Evolutionary conservation across 92 coral and sea anemone genomes (phyloP).

Genomic region (Virgularia gustaviana): DNA sequence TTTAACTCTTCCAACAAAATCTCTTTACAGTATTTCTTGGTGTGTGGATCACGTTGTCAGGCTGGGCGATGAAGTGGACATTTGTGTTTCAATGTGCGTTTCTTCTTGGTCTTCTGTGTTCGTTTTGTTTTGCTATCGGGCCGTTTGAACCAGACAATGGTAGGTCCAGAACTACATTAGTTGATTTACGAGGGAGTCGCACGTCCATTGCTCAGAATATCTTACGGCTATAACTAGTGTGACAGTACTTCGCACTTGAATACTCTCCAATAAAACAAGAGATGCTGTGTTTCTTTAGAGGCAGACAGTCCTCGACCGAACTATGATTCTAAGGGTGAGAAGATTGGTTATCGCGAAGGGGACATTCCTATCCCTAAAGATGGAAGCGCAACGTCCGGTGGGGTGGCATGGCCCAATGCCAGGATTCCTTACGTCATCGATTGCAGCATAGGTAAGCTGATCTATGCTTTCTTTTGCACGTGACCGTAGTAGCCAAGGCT

Average conservation of each 20-base stretch:
- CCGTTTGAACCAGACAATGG: background rate
- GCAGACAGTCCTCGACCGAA: conserved; percentile 20
- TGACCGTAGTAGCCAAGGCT: no score
- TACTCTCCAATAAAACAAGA: no score
- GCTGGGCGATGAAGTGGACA: background rate
- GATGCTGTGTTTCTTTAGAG: background rate
- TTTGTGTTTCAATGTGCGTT: background rate
- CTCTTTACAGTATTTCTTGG: background rate
- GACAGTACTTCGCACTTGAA: no score
- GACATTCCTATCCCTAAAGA: background rate
- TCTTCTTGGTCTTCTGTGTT: background rate
- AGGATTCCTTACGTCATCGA: conserved; percentile 16
- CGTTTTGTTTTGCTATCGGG: background rate
- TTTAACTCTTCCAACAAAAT: no score
- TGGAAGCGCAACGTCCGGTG: conserved; percentile 15
- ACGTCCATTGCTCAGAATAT: no score
- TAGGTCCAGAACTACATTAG: background rate
- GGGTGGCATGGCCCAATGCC: conserved; percentile 16
- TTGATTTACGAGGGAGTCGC: no score
- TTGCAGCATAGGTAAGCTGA: conserved; percentile 41
- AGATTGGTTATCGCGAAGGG: conserved; percentile 2
- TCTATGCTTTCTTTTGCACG: no score
- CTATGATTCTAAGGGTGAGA: conserved; percentile 6
- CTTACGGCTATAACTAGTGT: no score
- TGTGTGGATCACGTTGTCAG: background rate